Evolutionary conservation across 2,888 invertebrate genomes (phyloP).

Genomic region (Argyra leucocephala): DNA sequence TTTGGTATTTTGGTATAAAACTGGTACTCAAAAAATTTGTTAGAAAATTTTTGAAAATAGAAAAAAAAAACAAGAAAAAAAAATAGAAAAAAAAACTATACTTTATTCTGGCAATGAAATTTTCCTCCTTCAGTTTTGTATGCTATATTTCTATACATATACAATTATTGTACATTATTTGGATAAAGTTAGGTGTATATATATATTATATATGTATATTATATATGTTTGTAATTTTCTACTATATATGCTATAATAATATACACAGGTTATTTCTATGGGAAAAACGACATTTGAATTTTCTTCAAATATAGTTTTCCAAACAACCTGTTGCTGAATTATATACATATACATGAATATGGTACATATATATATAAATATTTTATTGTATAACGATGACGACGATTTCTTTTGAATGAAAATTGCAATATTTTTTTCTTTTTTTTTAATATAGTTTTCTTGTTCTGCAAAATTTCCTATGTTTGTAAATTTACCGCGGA

Average conservation of each 20-base stretch:
- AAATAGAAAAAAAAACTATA: not conserved
- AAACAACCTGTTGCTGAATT: conserved; percentile 8
- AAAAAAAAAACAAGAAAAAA: not conserved
- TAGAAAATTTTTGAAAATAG: too few species aligned
- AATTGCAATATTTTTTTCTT: not conserved
- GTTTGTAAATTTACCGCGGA: not conserved
- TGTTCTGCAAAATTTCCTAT: not conserved
- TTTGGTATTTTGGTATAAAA: too few species aligned
- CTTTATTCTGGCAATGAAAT: not conserved
- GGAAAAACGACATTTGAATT: not conserved
- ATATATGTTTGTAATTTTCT: too few species aligned
- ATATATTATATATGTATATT: too few species aligned
- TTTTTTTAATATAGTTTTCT: too few species aligned
- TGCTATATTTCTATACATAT: not conserved
- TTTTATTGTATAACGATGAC: not conserved
- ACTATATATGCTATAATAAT: not conserved
- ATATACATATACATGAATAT: not conserved
- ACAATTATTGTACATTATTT: not conserved
- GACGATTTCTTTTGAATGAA: not conserved
- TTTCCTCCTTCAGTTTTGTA: not conserved
- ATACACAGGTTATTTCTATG: not conserved
- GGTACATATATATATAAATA: too few species aligned
- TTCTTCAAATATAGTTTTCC: conserved; percentile 8
- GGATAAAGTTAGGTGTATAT: too few species aligned
- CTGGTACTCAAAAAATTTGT: too few species aligned